These are phyloP conservation scores for Glossophaga mutica DNA, from an alignment of 2,797 vertebrate species.

Conservation along the genomic window DNA sequence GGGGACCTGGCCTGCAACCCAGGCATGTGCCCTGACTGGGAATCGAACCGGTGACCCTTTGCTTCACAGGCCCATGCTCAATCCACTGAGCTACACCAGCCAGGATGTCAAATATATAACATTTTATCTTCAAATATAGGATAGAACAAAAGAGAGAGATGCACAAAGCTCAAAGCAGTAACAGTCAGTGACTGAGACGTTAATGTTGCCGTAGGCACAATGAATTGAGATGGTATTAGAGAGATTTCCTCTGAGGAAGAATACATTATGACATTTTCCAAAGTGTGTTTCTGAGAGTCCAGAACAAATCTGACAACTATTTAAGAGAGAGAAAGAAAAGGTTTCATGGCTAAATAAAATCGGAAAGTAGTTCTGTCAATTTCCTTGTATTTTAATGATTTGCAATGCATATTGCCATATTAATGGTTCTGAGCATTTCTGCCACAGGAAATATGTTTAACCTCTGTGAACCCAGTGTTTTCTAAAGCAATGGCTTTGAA, in stretches of 20 bases:
- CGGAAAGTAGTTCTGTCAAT: neutral
- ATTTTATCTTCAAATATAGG: conserved; percentile 26
- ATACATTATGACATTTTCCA: neutral
- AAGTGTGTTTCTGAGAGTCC: neutral
- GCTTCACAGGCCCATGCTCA: too few relatives aligned
- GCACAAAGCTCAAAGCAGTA: neutral
- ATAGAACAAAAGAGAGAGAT: conserved; percentile 8
- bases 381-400: neutral
- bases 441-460: neutral
- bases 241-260: neutral
- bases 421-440: neutral
- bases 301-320: neutral
- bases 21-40: too few relatives aligned
- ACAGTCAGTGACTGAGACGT: neutral
- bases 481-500: neutral
- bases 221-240: neutral
- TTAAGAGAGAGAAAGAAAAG: neutral
- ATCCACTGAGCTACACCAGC: too few relatives aligned
- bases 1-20: too few relatives aligned
- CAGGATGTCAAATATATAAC: neutral
- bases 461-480: neutral
- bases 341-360: neutral
- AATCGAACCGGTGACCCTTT: too few relatives aligned
- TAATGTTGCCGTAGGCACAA: neutral
- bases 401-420: neutral